These are phyloP conservation scores for Tachuris rubrigastra DNA, from an alignment of 2,113 vertebrate species.

Conservation along the genomic window DNA sequence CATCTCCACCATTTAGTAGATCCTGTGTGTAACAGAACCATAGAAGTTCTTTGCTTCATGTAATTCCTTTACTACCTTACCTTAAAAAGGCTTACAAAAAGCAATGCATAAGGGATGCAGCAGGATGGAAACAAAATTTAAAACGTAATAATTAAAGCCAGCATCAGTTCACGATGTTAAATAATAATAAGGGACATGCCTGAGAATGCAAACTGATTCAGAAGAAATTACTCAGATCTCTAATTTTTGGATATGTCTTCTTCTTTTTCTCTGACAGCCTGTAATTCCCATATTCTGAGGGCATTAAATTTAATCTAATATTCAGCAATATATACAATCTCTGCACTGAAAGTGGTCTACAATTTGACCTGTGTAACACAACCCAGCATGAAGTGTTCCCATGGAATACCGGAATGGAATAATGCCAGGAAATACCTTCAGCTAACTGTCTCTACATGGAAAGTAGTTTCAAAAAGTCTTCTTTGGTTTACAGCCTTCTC, in stretches of 20 bases:
- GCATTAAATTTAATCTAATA: background rate
- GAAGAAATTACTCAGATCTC: constrained; percentile 27
- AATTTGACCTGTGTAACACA: background rate
- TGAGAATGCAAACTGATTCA: constrained; percentile 4
- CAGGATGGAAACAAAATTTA: background rate
- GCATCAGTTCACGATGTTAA: background rate
- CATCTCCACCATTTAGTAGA: background rate
- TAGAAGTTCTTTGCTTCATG: background rate
- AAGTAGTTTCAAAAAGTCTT: background rate
- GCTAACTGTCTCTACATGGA: background rate
- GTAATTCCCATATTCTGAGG: background rate
- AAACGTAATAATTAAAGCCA: background rate
- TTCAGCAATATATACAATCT: background rate
- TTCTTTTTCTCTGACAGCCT: background rate
- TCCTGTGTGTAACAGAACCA: background rate
- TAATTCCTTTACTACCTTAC: background rate
- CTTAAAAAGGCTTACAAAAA: background rate
- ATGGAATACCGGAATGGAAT: background rate
- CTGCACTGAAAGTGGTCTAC: background rate
- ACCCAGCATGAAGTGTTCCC: background rate
- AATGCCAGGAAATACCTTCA: background rate
- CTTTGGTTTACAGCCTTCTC: background rate
- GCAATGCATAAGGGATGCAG: background rate
- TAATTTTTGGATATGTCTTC: background rate
- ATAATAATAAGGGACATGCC: background rate